Conservation (phyloP, 1,140 invertebrate genomes). For the Kradibia gibbosae region DNA sequence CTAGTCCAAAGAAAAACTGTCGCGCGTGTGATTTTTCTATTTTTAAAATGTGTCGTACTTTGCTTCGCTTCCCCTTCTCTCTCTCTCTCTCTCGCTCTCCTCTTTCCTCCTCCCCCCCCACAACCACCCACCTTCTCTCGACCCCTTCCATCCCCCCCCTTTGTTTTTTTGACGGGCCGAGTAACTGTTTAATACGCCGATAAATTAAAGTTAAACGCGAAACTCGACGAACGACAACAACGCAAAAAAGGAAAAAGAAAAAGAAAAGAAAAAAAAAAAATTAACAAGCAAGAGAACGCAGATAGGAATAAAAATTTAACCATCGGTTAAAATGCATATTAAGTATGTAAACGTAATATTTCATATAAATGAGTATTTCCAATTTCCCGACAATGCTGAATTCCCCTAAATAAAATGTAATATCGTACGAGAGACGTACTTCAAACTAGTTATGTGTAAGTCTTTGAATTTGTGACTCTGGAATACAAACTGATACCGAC, state of each 20-base stretch:
- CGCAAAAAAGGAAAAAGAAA: too few relatives aligned
- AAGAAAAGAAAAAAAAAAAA: too few relatives aligned
- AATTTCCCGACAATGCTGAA: not conserved
- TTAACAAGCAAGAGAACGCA: not conserved
- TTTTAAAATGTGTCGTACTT: conserved; percentile 16
- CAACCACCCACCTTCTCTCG: too few relatives aligned
- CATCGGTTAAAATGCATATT: not conserved
- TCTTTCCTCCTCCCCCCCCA: too few relatives aligned
- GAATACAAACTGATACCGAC: not conserved
- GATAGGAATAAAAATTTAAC: conserved; percentile 24
- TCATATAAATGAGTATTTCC: conserved; percentile 3
- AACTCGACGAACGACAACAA: too few relatives aligned
- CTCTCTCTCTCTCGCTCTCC: too few relatives aligned
- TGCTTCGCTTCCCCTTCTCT: too few relatives aligned
- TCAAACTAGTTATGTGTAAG: not conserved
- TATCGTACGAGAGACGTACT: not conserved
- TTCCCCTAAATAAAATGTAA: not conserved
- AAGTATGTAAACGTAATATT: conserved; percentile 14
- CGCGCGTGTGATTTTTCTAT: conserved; percentile 13
- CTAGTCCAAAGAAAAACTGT: conserved; percentile 30
- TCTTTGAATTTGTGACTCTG: conserved; percentile 8
- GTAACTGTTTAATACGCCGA: not conserved
- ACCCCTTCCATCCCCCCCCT: too few relatives aligned
- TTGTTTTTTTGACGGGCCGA: not conserved
- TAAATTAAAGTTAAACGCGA: too few relatives aligned